Conservation (phyloP, 2,113 vertebrate species). For the Rhabdornis inornatus region DNA sequence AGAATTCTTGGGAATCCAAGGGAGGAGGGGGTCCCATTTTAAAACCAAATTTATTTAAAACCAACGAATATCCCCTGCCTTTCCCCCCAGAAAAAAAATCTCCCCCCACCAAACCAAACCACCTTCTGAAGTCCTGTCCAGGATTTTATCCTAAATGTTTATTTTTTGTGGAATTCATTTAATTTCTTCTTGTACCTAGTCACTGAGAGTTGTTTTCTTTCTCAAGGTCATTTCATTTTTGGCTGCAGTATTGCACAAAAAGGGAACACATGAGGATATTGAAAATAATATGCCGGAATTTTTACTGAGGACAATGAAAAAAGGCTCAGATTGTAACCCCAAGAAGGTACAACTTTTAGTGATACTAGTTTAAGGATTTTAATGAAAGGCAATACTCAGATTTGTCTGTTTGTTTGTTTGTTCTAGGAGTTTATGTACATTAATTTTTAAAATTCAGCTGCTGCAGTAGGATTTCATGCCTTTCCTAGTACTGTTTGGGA, state of each 20-base stretch:
- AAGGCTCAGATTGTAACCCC: conserved; percentile 51
- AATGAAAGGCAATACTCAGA: neutral
- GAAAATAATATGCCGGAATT: conserved; percentile 93
- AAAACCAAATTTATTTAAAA: neutral
- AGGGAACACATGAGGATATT: conserved; percentile 89
- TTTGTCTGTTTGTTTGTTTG: neutral
- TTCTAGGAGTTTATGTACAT: neutral
- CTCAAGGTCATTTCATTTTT: conserved; percentile 91
- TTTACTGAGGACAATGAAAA: conserved; percentile 80
- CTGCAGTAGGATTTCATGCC: neutral
- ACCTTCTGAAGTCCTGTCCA: neutral
- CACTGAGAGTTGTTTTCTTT: neutral
- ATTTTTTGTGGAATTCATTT: neutral
- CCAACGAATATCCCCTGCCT: neutral
- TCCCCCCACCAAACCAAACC: neutral
- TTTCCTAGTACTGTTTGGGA: neutral
- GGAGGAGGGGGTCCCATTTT: neutral
- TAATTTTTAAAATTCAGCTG: neutral
- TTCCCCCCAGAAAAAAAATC: rapidly evolving
- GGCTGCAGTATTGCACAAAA: conserved; percentile 90
- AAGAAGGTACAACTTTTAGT: conserved; percentile 78
- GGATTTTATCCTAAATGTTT: neutral
- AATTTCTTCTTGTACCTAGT: neutral
- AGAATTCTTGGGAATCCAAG: neutral
- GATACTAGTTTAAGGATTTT: neutral